These are phyloP conservation scores for Synaphobranchus kaupii DNA, from an alignment of 2,797 vertebrate species.

Conservation along the genomic window DNA sequence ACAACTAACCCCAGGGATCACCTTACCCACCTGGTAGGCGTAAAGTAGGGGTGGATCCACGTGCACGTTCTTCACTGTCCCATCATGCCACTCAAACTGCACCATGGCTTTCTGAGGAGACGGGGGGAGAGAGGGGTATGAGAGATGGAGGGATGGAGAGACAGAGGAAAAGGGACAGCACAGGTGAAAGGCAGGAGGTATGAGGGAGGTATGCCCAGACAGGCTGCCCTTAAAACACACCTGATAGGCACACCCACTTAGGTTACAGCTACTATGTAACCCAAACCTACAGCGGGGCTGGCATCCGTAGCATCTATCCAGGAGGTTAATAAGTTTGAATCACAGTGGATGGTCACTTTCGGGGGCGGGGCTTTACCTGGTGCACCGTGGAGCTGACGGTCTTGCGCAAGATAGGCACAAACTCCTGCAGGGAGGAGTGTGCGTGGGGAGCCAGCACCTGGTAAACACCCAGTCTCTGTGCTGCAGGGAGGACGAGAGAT, in stretches of 20 bases:
- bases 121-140: conserved; percentile 1
- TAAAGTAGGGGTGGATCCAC: conserved; percentile 72
- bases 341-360: neutral
- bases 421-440: conserved; percentile 71
- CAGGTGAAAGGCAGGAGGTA: neutral
- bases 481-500: conserved; percentile 51
- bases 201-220: neutral
- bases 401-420: conserved; percentile 78
- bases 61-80: conserved; percentile 79
- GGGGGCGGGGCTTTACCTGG: conserved; percentile 58
- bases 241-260: neutral
- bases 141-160: neutral
- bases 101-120: conserved; percentile 72
- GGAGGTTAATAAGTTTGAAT: neutral
- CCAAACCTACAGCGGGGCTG: neutral
- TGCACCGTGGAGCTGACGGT: conserved; percentile 73
- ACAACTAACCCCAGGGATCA: neutral
- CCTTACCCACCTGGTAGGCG: conserved; percentile 63
- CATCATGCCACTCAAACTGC: conserved; percentile 79
- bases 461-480: conserved; percentile 76
- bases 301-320: neutral
- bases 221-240: neutral
- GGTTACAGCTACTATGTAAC: neutral
- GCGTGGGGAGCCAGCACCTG: conserved; percentile 77
- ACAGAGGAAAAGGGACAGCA: neutral